Conservation (phyloP, 2,797 vertebrate species). For the Sebastiscus albofasciatus region DNA sequence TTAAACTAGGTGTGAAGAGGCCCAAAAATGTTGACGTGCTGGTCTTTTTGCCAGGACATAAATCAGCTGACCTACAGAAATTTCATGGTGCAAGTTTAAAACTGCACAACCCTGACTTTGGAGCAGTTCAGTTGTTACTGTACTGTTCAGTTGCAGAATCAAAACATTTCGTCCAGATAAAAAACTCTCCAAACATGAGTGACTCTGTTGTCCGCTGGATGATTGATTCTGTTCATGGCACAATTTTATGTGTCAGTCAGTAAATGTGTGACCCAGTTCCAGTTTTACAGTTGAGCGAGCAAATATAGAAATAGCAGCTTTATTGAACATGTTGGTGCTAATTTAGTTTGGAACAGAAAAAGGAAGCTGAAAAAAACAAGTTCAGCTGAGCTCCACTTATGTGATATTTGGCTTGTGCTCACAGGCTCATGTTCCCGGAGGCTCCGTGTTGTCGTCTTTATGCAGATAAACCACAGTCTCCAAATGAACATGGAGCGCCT, state of each 20-base stretch:
- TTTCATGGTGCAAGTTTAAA: neutral
- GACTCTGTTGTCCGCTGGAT: neutral
- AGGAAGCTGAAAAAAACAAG: neutral
- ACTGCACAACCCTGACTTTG: neutral
- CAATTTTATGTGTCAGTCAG: neutral
- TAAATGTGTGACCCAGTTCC: conserved; percentile 39
- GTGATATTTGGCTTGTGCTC: neutral
- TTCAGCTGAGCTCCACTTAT: neutral
- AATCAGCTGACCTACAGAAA: neutral
- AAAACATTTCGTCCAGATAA: neutral
- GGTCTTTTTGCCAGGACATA: neutral
- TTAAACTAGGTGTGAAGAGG: neutral
- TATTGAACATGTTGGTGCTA: neutral
- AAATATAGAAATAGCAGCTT: neutral
- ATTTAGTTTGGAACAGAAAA: neutral
- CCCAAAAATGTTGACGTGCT: neutral
- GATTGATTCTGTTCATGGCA: conserved; percentile 12
- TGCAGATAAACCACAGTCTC: neutral
- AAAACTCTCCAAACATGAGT: neutral
- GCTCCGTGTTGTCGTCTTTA: neutral
- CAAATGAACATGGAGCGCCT: neutral
- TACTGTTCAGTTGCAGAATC: neutral
- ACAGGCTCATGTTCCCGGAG: neutral
- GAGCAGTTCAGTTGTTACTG: neutral
- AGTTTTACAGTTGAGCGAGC: conserved; percentile 11